These are phyloP conservation scores for Beaufortia kweichowensis DNA, from an alignment of 2,113 vertebrate genomes.

Conservation along the genomic window DNA sequence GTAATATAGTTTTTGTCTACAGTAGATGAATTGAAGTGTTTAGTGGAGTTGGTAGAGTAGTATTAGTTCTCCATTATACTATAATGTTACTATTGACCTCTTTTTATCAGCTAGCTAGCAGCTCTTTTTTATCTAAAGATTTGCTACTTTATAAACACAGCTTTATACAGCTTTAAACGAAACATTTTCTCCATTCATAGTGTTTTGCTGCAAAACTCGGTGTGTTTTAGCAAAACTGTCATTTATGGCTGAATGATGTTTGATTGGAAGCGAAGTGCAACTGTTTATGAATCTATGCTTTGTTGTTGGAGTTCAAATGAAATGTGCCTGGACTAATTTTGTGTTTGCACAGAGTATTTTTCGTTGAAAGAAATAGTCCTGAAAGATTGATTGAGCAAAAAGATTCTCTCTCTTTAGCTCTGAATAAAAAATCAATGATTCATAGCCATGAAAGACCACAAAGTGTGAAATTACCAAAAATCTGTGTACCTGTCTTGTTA, in stretches of 20 bases:
- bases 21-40: no score
- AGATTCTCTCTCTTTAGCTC: not conserved
- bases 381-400: conserved; percentile 19
- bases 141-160: not conserved
- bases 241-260: conserved; percentile 6
- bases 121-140: not conserved
- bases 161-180: not conserved
- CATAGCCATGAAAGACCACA: not conserved
- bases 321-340: conserved; percentile 13
- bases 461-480: conserved; percentile 10
- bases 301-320: conserved; percentile 12
- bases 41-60: no score
- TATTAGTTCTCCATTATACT: not conserved
- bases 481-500: not conserved
- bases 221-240: conserved; percentile 2
- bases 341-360: conserved; percentile 5
- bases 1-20: not conserved
- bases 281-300: not conserved
- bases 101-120: conserved; percentile 21
- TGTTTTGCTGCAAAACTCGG: not conserved
- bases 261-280: conserved; percentile 18
- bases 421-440: conserved; percentile 22
- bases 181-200: conserved; percentile 2
- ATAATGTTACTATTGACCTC: not conserved
- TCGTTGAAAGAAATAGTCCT: not conserved